phyloP scores from a whole-genome alignment of 2,113 vertebrate genomes.

The Bubalus kerabau region DNA sequence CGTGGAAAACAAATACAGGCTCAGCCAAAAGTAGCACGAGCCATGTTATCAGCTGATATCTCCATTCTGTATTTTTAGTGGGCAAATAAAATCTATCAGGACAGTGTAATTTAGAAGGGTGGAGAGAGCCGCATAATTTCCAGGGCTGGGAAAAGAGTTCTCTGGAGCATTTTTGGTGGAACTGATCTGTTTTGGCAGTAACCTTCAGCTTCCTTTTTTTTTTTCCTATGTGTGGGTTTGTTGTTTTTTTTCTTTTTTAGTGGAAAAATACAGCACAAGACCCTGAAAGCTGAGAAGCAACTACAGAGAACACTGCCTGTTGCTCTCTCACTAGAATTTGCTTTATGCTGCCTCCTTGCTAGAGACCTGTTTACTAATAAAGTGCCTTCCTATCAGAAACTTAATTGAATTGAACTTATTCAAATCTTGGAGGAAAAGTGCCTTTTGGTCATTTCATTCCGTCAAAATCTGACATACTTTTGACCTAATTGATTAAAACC shows the following conservation, averaged over 20 bases:
- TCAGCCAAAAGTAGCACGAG: not conserved
- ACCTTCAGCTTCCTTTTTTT: slow-evolving; percentile 25
- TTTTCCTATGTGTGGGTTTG: not conserved
- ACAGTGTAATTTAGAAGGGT: slow-evolving; percentile 46
- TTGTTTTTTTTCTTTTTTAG: not conserved
- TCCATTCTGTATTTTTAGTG: slow-evolving; percentile 25
- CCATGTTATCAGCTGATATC: slow-evolving; percentile 37
- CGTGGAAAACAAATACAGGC: not conserved
- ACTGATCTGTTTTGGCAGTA: slow-evolving; percentile 48
- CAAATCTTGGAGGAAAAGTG: not conserved
- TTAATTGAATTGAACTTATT: slow-evolving; percentile 38
- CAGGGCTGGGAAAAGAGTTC: slow-evolving; percentile 32
- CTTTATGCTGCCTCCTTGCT: not conserved
- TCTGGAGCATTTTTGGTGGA: slow-evolving; percentile 44
- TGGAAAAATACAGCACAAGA: slow-evolving; percentile 62
- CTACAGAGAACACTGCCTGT: not conserved
- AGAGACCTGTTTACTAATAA: slow-evolving; percentile 33
- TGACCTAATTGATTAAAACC: slow-evolving; percentile 26
- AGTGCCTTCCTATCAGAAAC: slow-evolving; percentile 41
- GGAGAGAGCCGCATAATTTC: slow-evolving; percentile 46
- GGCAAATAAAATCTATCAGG: slow-evolving; percentile 26
- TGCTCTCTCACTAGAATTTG: not conserved
- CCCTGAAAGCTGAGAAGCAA: slow-evolving; percentile 7
- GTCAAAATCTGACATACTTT: not conserved
- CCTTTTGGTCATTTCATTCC: slow-evolving; percentile 27